These are phyloP conservation scores for Oegoconia quadripuncta DNA, from an alignment of 2,888 invertebrate genomes.

Conservation along the genomic window DNA sequence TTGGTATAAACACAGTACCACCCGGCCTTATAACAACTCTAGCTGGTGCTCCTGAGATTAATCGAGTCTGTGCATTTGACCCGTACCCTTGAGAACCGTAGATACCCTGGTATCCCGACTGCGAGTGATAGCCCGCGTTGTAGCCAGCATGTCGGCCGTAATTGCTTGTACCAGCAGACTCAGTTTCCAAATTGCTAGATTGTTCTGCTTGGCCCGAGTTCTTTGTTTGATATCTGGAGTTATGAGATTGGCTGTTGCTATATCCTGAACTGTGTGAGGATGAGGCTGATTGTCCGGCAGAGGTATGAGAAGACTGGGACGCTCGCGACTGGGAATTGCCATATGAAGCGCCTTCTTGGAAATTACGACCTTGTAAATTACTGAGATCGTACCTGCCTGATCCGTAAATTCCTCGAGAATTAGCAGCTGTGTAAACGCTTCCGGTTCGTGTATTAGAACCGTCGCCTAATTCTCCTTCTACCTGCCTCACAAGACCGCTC, in stretches of 20 bases:
- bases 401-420: conserved; percentile 63
- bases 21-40: conserved; percentile 57
- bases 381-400: conserved; percentile 56
- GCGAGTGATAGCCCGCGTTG: conserved; percentile 36
- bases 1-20: conserved; percentile 47
- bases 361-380: conserved; percentile 62
- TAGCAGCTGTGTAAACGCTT: conserved; percentile 63
- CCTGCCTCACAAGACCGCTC: conserved; percentile 60
- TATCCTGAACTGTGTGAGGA: conserved; percentile 3
- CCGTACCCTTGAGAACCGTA: conserved; percentile 4
- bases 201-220: conserved; percentile 24
- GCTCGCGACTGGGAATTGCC: conserved; percentile 29
- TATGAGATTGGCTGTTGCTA: not conserved
- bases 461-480: conserved; percentile 65
- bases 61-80: conserved; percentile 25
- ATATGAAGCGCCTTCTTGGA: conserved; percentile 45
- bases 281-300: not conserved
- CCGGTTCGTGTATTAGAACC: conserved; percentile 54
- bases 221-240: conserved; percentile 8
- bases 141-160: conserved; percentile 31
- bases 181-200: conserved; percentile 35
- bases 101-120: conserved; percentile 34
- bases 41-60: conserved; percentile 45
- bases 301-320: conserved; percentile 6
- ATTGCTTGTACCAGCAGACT: conserved; percentile 30